Evolutionary conservation across 2,113 vertebrate genomes (phyloP).

Genomic region (Ciconia boyciana): DNA sequence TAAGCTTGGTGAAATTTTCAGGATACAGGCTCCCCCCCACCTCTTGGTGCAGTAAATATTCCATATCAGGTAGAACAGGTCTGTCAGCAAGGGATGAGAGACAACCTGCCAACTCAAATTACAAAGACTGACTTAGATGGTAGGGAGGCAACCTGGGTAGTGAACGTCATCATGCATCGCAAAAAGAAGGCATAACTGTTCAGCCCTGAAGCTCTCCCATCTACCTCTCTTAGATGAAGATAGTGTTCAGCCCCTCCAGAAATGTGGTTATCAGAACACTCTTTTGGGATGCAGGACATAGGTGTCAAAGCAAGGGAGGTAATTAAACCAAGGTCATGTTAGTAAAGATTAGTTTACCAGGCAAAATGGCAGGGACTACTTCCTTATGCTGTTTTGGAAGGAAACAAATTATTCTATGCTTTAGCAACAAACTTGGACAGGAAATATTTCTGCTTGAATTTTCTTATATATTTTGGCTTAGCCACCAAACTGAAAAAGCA

Average conservation of each 20-base stretch:
- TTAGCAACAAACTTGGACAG: not conserved
- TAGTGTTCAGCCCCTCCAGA: not conserved
- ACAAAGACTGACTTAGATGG: not conserved
- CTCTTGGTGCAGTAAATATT: not conserved
- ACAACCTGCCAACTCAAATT: not conserved
- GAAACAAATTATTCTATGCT: not conserved
- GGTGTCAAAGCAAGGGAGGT: not conserved
- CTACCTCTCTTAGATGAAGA: not conserved
- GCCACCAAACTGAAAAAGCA: not conserved
- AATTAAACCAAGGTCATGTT: not conserved
- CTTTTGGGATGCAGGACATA: not conserved
- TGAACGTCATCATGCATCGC: accelerated
- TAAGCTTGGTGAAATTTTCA: not conserved
- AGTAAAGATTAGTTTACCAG: not conserved
- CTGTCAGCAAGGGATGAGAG: not conserved
- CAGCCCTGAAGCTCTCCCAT: not conserved
- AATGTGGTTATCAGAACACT: accelerated
- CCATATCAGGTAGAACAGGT: not conserved
- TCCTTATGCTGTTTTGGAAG: not conserved
- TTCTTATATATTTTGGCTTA: not conserved
- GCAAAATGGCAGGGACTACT: not conserved
- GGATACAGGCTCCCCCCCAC: not conserved
- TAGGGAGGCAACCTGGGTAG: not conserved
- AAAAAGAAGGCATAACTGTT: not conserved
- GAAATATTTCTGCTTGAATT: not conserved